Conservation (phyloP, 2,888 invertebrate species). For the Petrophora chlorosata region DNA sequence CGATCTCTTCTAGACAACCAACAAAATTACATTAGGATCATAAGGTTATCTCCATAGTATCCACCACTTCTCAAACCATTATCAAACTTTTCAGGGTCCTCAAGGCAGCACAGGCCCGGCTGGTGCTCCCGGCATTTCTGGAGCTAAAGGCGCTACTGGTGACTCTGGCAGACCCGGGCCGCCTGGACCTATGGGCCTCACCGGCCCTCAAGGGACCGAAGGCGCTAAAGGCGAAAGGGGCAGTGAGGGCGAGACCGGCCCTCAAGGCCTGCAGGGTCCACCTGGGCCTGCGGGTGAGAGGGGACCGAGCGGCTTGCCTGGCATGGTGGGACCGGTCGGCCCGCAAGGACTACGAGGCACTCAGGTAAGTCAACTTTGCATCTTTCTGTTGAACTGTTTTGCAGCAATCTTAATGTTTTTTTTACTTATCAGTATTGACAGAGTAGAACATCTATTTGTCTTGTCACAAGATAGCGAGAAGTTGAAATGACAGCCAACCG, state of each 20-base stretch:
- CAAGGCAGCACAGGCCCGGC: slow-evolving; percentile 87
- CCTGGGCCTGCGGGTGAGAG: slow-evolving; percentile 88
- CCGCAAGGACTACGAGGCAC: slow-evolving; percentile 86
- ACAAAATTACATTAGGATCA: too few species aligned
- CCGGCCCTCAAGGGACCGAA: slow-evolving; percentile 88
- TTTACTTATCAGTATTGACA: too few species aligned
- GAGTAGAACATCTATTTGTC: too few species aligned
- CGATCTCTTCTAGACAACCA: too few species aligned
- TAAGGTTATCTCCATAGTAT: too few species aligned
- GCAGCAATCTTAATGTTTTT: too few species aligned
- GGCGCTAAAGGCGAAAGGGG: slow-evolving; percentile 91
- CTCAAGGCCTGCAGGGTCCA: slow-evolving; percentile 87
- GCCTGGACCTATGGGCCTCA: slow-evolving; percentile 87
- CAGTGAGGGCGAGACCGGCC: slow-evolving; percentile 87
- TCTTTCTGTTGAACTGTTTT: too few species aligned
- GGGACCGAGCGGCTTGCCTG: slow-evolving; percentile 85
- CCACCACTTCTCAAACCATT: too few species aligned
- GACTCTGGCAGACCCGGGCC: slow-evolving; percentile 88
- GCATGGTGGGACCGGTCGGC: slow-evolving; percentile 86
- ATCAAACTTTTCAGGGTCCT: slow-evolving; percentile 82
- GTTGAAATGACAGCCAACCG: too few species aligned
- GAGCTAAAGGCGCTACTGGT: slow-evolving; percentile 88
- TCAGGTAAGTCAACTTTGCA: slow-evolving; percentile 66
- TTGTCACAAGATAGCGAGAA: too few species aligned
- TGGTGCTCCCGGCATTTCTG: slow-evolving; percentile 87